Conservation (phyloP, 2,113 vertebrate species). For the Micronycteris hirsuta region DNA sequence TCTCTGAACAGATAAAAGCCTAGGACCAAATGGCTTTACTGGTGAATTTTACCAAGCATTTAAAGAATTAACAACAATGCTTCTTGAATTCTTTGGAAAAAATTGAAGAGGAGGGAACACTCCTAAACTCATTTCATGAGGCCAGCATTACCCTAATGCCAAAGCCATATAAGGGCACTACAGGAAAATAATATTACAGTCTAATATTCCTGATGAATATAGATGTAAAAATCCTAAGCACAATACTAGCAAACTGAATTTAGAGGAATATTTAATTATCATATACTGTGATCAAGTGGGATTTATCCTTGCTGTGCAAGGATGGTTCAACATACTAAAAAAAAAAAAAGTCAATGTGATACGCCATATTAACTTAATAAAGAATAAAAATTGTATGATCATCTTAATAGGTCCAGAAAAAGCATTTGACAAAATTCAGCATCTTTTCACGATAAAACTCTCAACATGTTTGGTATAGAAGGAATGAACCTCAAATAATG, state of each 20-base stretch:
- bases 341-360: background rate
- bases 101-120: background rate
- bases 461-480: background rate
- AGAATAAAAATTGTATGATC: no score
- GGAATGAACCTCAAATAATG: background rate
- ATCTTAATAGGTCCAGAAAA: no score
- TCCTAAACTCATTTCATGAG: background rate
- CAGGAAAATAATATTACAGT: no score
- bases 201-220: no score
- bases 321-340: background rate
- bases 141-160: background rate
- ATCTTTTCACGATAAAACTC: background rate
- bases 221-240: background rate
- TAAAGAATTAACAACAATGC: background rate
- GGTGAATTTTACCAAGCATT: background rate
- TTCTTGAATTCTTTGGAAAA: background rate
- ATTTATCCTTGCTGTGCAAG: background rate
- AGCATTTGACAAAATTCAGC: no score
- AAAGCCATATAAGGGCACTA: background rate
- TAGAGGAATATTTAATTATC: background rate
- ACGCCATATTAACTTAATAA: background rate
- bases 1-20: no score
- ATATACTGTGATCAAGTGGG: background rate
- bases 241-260: background rate
- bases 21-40: background rate